These are phyloP conservation scores for Naso thynnoides DNA, from an alignment of 2,797 vertebrate species.

Conservation along the genomic window DNA sequence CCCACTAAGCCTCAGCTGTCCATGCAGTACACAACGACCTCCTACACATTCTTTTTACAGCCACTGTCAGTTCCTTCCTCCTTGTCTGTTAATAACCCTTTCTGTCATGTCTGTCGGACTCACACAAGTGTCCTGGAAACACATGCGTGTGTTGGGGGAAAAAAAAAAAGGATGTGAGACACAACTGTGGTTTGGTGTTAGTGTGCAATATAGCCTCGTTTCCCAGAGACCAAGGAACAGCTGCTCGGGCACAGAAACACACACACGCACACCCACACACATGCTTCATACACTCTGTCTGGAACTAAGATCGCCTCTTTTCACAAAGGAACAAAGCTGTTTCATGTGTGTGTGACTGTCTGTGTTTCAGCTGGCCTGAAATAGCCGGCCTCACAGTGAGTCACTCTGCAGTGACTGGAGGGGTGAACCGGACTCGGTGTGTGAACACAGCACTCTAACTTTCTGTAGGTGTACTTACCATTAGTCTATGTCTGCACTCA, in stretches of 20 bases:
- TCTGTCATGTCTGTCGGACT: conserved; percentile 60
- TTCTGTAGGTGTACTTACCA: conserved; percentile 65
- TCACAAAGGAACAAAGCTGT: conserved; percentile 73
- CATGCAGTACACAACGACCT: conserved; percentile 60
- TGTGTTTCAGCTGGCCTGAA: conserved; percentile 76
- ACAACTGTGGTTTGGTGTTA: conserved; percentile 60
- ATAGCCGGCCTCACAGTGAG: conserved; percentile 75
- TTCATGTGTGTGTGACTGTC: conserved; percentile 78
- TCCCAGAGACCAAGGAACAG: conserved; percentile 72
- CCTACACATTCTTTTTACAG: conserved; percentile 75
- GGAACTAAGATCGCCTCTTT: conserved; percentile 68
- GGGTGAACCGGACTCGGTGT: conserved; percentile 47
- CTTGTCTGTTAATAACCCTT: conserved; percentile 70
- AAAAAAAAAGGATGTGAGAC: conserved; percentile 74
- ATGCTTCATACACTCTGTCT: conserved; percentile 53
- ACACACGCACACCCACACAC: conserved; percentile 42
- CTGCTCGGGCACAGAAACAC: conserved; percentile 63
- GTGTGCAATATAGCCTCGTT: conserved; percentile 64
- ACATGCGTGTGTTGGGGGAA: conserved; percentile 53
- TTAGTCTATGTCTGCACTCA: conserved; percentile 50
- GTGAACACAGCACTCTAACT: conserved; percentile 55
- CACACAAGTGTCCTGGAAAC: conserved; percentile 58
- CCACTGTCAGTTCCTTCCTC: conserved; percentile 71
- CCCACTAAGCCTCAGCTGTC: conserved; percentile 79
- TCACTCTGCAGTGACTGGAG: conserved; percentile 65